These are phyloP conservation scores for Hylaeus anthracinus DNA, from an alignment of 1,140 invertebrate genomes.

Conservation along the genomic window DNA sequence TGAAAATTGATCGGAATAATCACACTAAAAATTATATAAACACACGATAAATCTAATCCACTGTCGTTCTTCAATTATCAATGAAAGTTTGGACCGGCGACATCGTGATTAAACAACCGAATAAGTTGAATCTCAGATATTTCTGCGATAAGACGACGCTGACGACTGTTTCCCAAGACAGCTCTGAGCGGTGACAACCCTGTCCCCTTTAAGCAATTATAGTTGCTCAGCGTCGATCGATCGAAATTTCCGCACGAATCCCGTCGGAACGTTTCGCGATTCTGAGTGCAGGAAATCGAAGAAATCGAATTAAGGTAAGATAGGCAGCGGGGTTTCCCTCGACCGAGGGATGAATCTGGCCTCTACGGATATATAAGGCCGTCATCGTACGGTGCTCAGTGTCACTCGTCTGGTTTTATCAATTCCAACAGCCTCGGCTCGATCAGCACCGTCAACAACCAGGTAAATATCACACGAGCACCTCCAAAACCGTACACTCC, in stretches of 20 bases:
- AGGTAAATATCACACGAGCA: slow-evolving; percentile 44
- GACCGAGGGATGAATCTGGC: slow-evolving; percentile 60
- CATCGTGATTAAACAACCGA: too few relatives aligned
- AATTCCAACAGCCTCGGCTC: slow-evolving; percentile 57
- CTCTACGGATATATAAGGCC: slow-evolving; percentile 64
- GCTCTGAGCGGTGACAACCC: too few relatives aligned
- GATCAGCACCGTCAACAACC: slow-evolving; percentile 35
- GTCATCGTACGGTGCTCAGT: slow-evolving; percentile 48
- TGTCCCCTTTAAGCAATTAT: slow-evolving; percentile 21
- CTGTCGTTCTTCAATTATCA: too few relatives aligned
- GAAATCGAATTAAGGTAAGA: slow-evolving; percentile 60
- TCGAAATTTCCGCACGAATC: slow-evolving; percentile 26
- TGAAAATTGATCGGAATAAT: too few relatives aligned
- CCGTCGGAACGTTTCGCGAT: neutral
- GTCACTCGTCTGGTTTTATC: slow-evolving; percentile 63
- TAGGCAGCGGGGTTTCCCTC: slow-evolving; percentile 61
- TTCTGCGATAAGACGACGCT: neutral
- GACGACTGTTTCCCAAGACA: neutral
- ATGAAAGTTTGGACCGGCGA: too few relatives aligned
- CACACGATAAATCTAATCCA: too few relatives aligned
- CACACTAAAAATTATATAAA: too few relatives aligned
- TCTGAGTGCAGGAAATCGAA: slow-evolving; percentile 67
- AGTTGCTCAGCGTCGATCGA: neutral
- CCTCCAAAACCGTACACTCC: too few relatives aligned
- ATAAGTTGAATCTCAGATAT: too few relatives aligned